Evolutionary conservation across 2,888 invertebrate genomes (phyloP), one percentile per base, ranked within the genome.

Genomic region (Eilema sororculum): DNA sequence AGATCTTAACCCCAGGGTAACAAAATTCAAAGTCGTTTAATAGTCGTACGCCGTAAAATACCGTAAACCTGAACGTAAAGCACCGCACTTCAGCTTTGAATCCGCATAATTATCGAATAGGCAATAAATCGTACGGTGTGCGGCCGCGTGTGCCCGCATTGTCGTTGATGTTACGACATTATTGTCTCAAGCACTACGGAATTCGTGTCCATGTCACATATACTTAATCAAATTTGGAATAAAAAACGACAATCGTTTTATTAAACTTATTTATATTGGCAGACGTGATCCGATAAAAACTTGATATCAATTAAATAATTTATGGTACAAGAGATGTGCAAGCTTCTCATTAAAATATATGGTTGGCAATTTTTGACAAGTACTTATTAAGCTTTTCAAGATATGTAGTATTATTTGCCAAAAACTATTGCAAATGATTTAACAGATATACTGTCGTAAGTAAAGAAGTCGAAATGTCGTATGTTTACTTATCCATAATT

Each of bases 31-130:
- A 90, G 84, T 91, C 87, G 87, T 84, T 83, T 89, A 89, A 79
- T 80, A 82, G 77, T 81, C 69, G 78, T 79, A 82, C 78, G 84
- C 86, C 86, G 88, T 91, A 87, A 92, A 90, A 89, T 89, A 90
- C 90, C 87, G 90, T 90, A 89, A 90, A 77, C 89, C 86, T 86
- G 86, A 86, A 90, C 88, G 91, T 92, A 91, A 89, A 89, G 87
- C 89, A 91, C 90, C 86, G 87, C 88, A 87, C 87, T 89, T 90
- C 88, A 88, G 87, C 89, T 89, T 90, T 90, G 91, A 91, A 91
- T 93, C 91, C 91, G 91, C 89, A 93, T 92, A 94, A 94, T 94
- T 94, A 93, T 94, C 90, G 90, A 88, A 91, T 89, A 89, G 88
- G 90, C 88, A 83, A 93, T 94, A 95, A 94, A 93, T 94, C 73